phyloP scores from a whole-genome alignment of 2,797 vertebrate species.

The Acanthurus tractus region DNA sequence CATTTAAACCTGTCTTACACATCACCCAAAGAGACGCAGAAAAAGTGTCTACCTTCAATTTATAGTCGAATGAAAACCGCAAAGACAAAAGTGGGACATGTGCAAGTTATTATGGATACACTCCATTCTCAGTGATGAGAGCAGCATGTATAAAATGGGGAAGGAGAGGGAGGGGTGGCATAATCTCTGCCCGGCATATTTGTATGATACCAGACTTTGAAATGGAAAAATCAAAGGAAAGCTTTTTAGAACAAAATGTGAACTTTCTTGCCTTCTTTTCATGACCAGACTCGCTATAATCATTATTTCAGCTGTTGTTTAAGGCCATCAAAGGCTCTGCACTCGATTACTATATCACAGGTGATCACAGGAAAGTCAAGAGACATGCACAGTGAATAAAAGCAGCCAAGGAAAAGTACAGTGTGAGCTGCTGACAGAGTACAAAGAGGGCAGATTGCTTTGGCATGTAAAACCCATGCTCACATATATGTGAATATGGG shows the following conservation, averaged over 20 bases:
- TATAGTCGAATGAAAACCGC: slow-evolving; percentile 84
- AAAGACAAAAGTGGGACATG: slow-evolving; percentile 88
- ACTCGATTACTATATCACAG: slow-evolving; percentile 68
- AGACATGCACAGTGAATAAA: slow-evolving; percentile 67
- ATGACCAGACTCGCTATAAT: slow-evolving; percentile 76
- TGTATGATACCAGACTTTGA: slow-evolving; percentile 85
- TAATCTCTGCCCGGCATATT: slow-evolving; percentile 82
- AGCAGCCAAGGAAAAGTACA: slow-evolving; percentile 60
- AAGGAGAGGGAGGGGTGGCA: slow-evolving; percentile 63
- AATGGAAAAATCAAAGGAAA: slow-evolving; percentile 86
- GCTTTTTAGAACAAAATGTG: slow-evolving; percentile 79
- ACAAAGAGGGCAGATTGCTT: slow-evolving; percentile 82
- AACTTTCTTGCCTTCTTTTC: slow-evolving; percentile 73
- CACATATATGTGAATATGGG: slow-evolving; percentile 80
- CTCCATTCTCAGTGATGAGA: slow-evolving; percentile 85
- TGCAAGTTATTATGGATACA: slow-evolving; percentile 87
- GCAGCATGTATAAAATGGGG: slow-evolving; percentile 83
- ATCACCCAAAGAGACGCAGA: slow-evolving; percentile 76
- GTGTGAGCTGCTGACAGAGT: slow-evolving; percentile 80
- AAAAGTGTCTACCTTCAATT: slow-evolving; percentile 84
- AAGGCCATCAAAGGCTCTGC: slow-evolving; percentile 68
- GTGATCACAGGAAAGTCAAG: slow-evolving; percentile 75
- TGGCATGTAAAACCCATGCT: slow-evolving; percentile 74
- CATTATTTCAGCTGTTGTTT: slow-evolving; percentile 78
- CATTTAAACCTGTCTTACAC: slow-evolving; percentile 87